Base-by-base conservation (phyloP, 2,797 vertebrate species). In the Phalanger gymnotis region DNA sequence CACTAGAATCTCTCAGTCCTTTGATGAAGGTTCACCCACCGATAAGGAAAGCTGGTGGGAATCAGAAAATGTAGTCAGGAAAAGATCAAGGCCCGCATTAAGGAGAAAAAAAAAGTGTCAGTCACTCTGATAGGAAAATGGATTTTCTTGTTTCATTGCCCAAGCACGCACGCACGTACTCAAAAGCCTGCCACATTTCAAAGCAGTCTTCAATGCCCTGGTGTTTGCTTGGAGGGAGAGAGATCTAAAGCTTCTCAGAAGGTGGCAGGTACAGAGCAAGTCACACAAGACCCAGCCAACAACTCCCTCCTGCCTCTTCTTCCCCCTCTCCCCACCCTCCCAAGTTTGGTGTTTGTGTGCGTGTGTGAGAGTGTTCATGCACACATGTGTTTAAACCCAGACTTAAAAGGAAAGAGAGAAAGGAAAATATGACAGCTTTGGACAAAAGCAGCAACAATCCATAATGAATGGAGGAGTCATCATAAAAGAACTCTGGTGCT, bases 361-460 rank as follows among this genome's bases (percentile, higher is more conserved):
- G 16, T 53, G 0, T 28, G 54, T 30, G 94, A 25, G 47, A 25
- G 91, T 16, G 90, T 58, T 95, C 92, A 30, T 90, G 58, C 90
- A 51, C 34, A 58, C 53, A 94, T 90, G 40, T 97, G 47, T 97
- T 97, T 96, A 91, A 96, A 96, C 93, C 57, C 95, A 93, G 91
- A 96, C 96, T 90, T 96, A 4, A 57, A 98, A 97, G 97, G 54
- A 95, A 97, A 92, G 91, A 73, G 53, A 54, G 61, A 94, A 55
- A 53, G 0, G 1, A 93, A 40, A 94, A 52, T n/a, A 93, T 95
- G 95, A 92, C 97, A 28, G 97, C 95, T 93, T 95, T 91, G 93
- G 66, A 90, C 94, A 40, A 95, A 93, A 92, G 95, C 96, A 91
- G 93, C 73, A 92, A 58, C 81, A 53, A 57, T 94, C 94, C 96